Percentiles rank a stretch among this genome's conserved stretches.
These are phyloP conservation scores for Chrysogorgia sp. DNA, from an alignment of 92 coral and sea anemone species.

Conservation along the genomic window DNA sequence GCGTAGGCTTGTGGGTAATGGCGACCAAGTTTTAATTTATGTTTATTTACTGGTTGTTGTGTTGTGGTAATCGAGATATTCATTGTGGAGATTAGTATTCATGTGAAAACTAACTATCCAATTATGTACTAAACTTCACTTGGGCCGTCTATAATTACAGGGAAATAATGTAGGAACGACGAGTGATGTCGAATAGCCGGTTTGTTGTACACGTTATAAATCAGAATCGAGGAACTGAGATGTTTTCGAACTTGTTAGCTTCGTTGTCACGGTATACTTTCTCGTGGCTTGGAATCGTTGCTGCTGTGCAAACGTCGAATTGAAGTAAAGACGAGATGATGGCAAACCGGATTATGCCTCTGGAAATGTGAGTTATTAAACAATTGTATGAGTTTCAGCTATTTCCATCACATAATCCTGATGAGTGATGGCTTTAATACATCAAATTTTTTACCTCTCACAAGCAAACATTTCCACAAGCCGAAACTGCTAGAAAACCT, in stretches of 20 bases:
- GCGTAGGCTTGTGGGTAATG: conserved; percentile 46
- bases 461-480: conserved; percentile 25
- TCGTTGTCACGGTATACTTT: conserved; percentile 40
- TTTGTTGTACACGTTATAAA: background rate
- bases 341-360: conserved; percentile 40
- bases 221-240: background rate
- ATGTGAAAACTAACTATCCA: background rate
- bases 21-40: conserved; percentile 35
- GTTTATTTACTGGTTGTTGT: conserved; percentile 34
- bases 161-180: conserved; percentile 7
- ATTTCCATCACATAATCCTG: conserved; percentile 24
- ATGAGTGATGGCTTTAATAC: conserved; percentile 25
- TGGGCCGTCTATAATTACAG: background rate
- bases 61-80: background rate
- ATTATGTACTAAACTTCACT: conserved; percentile 21
- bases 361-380: conserved; percentile 38
- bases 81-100: background rate
- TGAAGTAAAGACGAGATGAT: conserved; percentile 27
- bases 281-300: conserved; percentile 10
- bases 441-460: background rate
- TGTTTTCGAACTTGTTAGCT: conserved; percentile 20
- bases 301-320: background rate
- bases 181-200: background rate
- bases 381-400: background rate
- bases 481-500: background rate